phyloP scores from a whole-genome alignment of 2,888 invertebrate species.

The Lasioglossum lativentre region DNA sequence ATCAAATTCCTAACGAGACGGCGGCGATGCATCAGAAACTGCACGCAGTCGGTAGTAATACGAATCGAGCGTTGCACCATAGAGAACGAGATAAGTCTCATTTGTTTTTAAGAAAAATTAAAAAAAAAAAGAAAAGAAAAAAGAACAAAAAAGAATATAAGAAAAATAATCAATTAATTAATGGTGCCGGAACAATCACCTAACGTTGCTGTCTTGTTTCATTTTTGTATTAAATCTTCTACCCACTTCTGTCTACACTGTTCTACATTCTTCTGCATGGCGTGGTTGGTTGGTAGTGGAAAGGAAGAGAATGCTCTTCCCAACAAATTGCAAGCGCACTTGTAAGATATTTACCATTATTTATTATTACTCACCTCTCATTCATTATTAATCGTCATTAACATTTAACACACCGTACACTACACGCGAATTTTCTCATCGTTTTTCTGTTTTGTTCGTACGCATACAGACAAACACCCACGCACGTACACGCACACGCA shows the following conservation, averaged over 20 bases:
- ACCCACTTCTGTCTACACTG: slow-evolving; percentile 85
- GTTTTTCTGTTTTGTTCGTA: slow-evolving; percentile 24
- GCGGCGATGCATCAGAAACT: neutral
- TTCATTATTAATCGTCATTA: slow-evolving; percentile 52
- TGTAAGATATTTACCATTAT: slow-evolving; percentile 86
- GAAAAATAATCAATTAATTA: slow-evolving; percentile 70
- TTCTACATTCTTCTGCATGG: slow-evolving; percentile 87
- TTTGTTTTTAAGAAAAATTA: neutral
- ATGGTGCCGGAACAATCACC: slow-evolving; percentile 83
- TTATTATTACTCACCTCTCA: slow-evolving; percentile 76
- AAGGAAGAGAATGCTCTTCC: slow-evolving; percentile 89
- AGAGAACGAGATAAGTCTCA: slow-evolving; percentile 29
- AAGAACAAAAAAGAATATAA: neutral
- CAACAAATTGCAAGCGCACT: slow-evolving; percentile 89
- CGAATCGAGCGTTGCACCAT: slow-evolving; percentile 73
- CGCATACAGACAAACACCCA: neutral
- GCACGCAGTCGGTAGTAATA: slow-evolving; percentile 51
- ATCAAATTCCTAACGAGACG: neutral
- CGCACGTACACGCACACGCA: neutral
- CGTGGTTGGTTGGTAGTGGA: slow-evolving; percentile 87
- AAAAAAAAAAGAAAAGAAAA: neutral
- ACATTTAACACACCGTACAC: slow-evolving; percentile 33
- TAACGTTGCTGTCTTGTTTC: slow-evolving; percentile 84
- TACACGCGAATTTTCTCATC: slow-evolving; percentile 20
- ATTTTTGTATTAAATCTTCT: slow-evolving; percentile 84